Evolutionary conservation across 2,113 vertebrate species (phyloP), one percentile per base, ranked within the genome.

Genomic region (Loxodonta africana): DNA sequence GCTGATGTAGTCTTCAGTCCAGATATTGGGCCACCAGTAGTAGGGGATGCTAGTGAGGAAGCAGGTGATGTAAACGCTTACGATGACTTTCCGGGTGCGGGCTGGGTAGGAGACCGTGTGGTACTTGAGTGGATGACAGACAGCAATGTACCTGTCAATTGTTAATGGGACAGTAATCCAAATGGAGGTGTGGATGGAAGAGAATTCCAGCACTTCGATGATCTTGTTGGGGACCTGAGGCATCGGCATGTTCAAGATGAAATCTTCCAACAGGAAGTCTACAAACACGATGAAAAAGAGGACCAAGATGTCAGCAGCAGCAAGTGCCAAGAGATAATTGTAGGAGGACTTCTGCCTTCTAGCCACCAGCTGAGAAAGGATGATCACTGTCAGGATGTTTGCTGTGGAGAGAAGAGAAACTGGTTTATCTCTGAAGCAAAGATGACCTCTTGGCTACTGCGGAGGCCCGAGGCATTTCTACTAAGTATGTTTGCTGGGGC

Each of bases 11-110:
- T 99, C 98, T 89, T 98, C 99, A 2, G 99, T 99, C 99, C 99
- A 99, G 37, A 99, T 99, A 95, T 99, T 99, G 63, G 99, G 99
- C 99, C 99, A 99, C 99, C 99, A 99, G 97, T 99, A 99, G 96
- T 99, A 99, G 0, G 99, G 99, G 33, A 99, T 99, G 89, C 99
- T 99, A 88, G 99, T 99, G 83, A 99, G 91, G 91, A 99, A 98
- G 97, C 99, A 99, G 91, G 99, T 99, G 81, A 98, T 4, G 2
- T 99, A 99, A 25, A 99, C 99, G 0, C 99, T 98, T 1, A 99
- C 76, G 5, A 99, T 99, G 97, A 99, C 99, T 63, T 98, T 99
- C 11, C 99, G 98, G 0, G 99, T 99, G 46, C 99, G 99, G 3
- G 99, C 99, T 0, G 99, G 99, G 98, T 99, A 99, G 94, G 99